phyloP scores from a whole-genome alignment of 1,140 invertebrate species.

The Pomacea maculata region DNA sequence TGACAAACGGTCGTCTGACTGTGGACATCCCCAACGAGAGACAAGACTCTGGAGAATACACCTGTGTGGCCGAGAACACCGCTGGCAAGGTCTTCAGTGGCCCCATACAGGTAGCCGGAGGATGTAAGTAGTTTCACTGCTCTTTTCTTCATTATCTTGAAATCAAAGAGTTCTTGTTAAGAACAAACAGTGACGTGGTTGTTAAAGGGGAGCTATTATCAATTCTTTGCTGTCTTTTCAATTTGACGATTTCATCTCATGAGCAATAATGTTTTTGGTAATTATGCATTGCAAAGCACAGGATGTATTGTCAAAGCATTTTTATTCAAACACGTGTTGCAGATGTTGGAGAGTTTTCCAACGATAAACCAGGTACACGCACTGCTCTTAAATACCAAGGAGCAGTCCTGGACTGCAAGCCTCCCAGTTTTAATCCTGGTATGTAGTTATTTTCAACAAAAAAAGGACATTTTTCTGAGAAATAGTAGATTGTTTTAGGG shows the following conservation, averaged over 20 bases:
- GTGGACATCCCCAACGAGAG: conserved; percentile 80
- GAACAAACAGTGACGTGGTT: too few relatives aligned
- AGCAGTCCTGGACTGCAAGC: conserved; percentile 33
- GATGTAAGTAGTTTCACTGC: conserved; percentile 67
- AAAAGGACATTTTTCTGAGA: too few relatives aligned
- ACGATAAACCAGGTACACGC: conserved; percentile 33
- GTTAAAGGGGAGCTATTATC: too few relatives aligned
- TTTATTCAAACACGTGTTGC: not conserved
- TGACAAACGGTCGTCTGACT: conserved; percentile 90
- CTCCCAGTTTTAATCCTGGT: conserved; percentile 41
- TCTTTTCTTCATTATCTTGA: too few relatives aligned
- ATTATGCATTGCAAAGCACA: too few relatives aligned
- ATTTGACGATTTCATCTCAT: too few relatives aligned
- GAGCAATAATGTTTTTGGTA: too few relatives aligned
- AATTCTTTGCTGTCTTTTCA: too few relatives aligned
- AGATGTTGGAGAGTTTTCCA: conserved; percentile 41
- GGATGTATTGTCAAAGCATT: too few relatives aligned
- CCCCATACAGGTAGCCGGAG: conserved; percentile 87
- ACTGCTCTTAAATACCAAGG: conserved; percentile 34
- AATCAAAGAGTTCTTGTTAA: too few relatives aligned
- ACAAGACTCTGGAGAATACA: conserved; percentile 85
- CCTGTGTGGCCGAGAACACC: conserved; percentile 89
- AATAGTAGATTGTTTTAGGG: too few relatives aligned
- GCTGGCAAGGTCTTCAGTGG: conserved; percentile 91
- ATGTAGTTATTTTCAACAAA: not conserved